phyloP scores from a whole-genome alignment of 2,113 vertebrate species.

The Emydura subglobosa region DNA sequence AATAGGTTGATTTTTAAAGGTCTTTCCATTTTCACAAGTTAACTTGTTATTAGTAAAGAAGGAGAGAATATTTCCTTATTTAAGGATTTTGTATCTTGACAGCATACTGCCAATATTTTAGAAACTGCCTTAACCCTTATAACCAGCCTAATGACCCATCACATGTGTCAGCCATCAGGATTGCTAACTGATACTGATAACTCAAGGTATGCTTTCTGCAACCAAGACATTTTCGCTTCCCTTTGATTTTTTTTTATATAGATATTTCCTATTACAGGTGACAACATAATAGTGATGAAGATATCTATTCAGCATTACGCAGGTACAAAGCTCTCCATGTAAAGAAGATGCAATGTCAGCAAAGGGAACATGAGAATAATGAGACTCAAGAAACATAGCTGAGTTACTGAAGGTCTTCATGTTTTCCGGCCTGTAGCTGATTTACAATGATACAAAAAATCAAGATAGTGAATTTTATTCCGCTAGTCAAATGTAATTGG shows the following conservation, averaged over 20 bases:
- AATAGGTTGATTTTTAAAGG: conserved; percentile 54
- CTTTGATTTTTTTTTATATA: conserved; percentile 70
- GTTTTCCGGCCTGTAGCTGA: neutral
- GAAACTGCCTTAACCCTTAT: conserved; percentile 54
- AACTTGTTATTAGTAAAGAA: neutral
- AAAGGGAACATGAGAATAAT: conserved; percentile 35
- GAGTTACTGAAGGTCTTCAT: conserved; percentile 47
- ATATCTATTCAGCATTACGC: conserved; percentile 74
- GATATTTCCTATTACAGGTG: conserved; percentile 75
- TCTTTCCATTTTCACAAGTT: conserved; percentile 68
- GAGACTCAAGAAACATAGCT: conserved; percentile 47
- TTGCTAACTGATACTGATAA: conserved; percentile 62
- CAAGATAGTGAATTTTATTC: neutral
- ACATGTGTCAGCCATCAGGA: conserved; percentile 57
- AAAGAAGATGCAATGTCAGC: conserved; percentile 56
- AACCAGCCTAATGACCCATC: conserved; percentile 59
- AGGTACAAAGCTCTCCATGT: conserved; percentile 45
- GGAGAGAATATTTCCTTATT: conserved; percentile 32
- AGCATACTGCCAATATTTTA: conserved; percentile 35
- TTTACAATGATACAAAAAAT: conserved; percentile 3
- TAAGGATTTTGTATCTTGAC: conserved; percentile 2
- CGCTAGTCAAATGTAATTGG: neutral
- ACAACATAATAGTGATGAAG: conserved; percentile 73
- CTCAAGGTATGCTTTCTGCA: conserved; percentile 62
- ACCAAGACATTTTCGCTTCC: conserved; percentile 53